Percentiles rank a stretch among this genome's conserved stretches.
Evolutionary conservation across 2,113 vertebrate species (phyloP).

Genomic region (Gambusia affinis): DNA sequence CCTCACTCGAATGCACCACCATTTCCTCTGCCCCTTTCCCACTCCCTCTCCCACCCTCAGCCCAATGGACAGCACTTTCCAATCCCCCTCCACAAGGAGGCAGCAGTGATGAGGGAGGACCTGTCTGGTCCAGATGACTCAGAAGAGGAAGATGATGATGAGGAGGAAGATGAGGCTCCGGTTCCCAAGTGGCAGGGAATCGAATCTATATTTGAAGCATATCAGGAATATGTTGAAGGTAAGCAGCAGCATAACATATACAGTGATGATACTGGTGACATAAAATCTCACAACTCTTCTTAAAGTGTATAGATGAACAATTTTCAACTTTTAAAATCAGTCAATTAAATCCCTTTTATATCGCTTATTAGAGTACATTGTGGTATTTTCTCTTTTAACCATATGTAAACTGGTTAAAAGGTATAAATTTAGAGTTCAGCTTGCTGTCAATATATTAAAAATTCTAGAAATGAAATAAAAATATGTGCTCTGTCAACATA

Average conservation of each 20-base stretch:
- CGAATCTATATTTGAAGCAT: slow-evolving; percentile 96
- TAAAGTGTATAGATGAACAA: too few relatives aligned
- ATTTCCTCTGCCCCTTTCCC: slow-evolving; percentile 44
- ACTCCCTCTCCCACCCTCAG: slow-evolving; percentile 67
- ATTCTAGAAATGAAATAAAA: neutral
- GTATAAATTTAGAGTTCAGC: too few relatives aligned
- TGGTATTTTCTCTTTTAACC: too few relatives aligned
- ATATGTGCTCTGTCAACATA: too few relatives aligned
- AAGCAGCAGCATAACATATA: slow-evolving; percentile 12
- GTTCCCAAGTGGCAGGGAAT: slow-evolving; percentile 93
- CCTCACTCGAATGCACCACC: slow-evolving; percentile 77
- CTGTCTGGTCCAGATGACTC: slow-evolving; percentile 81
- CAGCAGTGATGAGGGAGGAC: slow-evolving; percentile 69
- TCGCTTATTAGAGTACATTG: neutral
- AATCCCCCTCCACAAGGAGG: slow-evolving; percentile 65
- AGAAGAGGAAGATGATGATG: slow-evolving; percentile 83
- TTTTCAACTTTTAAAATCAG: neutral
- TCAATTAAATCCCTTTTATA: neutral
- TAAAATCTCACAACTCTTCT: neutral
- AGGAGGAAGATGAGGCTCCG: slow-evolving; percentile 80
- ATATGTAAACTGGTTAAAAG: too few relatives aligned
- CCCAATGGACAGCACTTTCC: slow-evolving; percentile 90
- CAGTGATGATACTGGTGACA: neutral
- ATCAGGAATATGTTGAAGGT: slow-evolving; percentile 98
- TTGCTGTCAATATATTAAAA: neutral